phyloP scores from a whole-genome alignment of 2,888 invertebrate species.

The Ferrisia virgata region DNA sequence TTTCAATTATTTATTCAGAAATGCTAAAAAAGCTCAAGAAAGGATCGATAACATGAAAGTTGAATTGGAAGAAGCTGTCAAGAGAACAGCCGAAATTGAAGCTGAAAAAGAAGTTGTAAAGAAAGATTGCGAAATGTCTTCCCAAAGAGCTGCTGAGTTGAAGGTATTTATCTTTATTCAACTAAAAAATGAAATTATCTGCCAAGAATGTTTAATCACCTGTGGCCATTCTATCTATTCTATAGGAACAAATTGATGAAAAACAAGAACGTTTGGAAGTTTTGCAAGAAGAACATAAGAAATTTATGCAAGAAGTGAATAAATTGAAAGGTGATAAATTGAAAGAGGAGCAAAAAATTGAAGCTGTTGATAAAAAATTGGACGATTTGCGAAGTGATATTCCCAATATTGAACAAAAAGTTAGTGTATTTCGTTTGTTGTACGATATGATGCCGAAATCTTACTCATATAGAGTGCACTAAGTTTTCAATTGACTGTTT shows the following conservation, averaged over 20 bases:
- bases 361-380: constrained; percentile 60
- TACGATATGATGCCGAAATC: too few relatives aligned
- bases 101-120: constrained; percentile 62
- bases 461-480: too few relatives aligned
- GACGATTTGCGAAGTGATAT: constrained; percentile 47
- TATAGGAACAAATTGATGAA: constrained; percentile 60
- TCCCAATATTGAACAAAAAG: not conserved
- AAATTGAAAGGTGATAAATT: constrained; percentile 68
- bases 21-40: constrained; percentile 70
- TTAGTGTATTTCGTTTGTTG: not conserved
- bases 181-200: not conserved
- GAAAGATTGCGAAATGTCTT: constrained; percentile 37
- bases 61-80: constrained; percentile 60
- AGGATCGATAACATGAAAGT: constrained; percentile 71
- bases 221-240: not conserved
- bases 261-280: constrained; percentile 52
- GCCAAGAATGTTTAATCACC: not conserved
- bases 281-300: constrained; percentile 63
- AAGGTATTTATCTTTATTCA: constrained; percentile 16
- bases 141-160: constrained; percentile 12
- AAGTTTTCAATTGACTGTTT: not conserved
- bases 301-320: constrained; percentile 63
- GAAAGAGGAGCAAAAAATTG: constrained; percentile 71
- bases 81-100: constrained; percentile 50
- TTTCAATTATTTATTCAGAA: constrained; percentile 61